phyloP scores from a whole-genome alignment of 2,113 vertebrate genomes.

The Saimiri boliviensis region DNA sequence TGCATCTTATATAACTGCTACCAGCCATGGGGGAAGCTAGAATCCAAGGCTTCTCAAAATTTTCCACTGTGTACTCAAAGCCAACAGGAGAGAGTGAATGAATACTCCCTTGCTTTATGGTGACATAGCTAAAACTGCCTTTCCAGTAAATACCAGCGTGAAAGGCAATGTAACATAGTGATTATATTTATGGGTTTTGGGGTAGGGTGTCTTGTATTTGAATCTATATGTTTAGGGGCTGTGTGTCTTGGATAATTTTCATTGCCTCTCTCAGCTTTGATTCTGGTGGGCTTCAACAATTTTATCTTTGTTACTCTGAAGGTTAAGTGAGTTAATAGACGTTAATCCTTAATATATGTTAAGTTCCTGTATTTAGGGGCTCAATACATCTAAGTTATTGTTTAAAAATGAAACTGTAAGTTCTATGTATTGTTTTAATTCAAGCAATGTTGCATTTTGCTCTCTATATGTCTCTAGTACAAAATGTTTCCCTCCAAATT shows the following conservation, averaged over 20 bases:
- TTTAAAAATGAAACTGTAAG: neutral
- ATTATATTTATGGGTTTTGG: neutral
- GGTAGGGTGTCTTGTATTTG: neutral
- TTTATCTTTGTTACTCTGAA: neutral
- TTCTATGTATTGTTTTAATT: neutral
- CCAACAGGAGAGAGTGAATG: conserved; percentile 12
- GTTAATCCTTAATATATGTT: neutral
- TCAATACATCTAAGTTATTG: neutral
- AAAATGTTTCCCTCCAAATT: neutral
- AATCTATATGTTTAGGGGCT: neutral
- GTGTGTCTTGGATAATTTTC: neutral
- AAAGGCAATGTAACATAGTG: neutral
- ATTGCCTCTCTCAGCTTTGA: neutral
- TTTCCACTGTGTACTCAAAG: conserved; percentile 63
- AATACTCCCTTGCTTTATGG: neutral
- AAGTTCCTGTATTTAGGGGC: neutral
- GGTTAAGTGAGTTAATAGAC: too few relatives aligned
- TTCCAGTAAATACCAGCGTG: neutral
- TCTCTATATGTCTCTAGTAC: neutral
- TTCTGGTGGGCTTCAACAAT: neutral
- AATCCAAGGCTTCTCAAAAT: conserved; percentile 54
- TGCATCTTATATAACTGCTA: conserved; percentile 50
- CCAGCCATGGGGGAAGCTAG: conserved; percentile 44
- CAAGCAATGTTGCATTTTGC: neutral
- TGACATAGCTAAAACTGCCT: neutral